Evolutionary conservation across 2,113 vertebrate species (phyloP), one percentile per base, ranked within the genome.

Genomic region (Cyanoramphus novaezelandiae): DNA sequence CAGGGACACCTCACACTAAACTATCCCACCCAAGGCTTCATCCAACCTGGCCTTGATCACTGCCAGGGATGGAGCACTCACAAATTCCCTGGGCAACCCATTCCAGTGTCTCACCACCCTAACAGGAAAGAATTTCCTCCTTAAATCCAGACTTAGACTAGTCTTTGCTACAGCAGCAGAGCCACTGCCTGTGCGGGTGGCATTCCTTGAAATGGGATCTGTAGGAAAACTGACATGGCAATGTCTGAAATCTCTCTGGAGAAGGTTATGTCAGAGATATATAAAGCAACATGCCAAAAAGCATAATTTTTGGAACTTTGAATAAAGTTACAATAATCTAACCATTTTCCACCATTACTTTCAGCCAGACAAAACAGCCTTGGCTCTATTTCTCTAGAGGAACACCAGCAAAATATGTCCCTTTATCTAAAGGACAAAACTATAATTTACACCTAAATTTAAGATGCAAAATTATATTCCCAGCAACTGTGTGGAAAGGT

Each of bases 121-220:
- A 39, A 39, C 39, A 39, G 39, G 39, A 39, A 39, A 39, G 10
- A 39, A 39, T 39, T 39, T 39, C 39, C 39, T 39, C 39, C 39
- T 10, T 39, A 39, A 39, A 39, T 50, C 15, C 39, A 82, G 16
- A 9, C 27, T 62, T 17, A 44, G 59, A 50, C 9, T 46, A 14
- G 39, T 39, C 8, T 57, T 37, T 65, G n/a, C 28, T 53, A 21
- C 17, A 83, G 28, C 41, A 31, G 43, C 24, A 39, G 37, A 94
- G 9, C 10, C 8, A 4, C 24, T 28, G 8, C 21, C 49, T n/a
- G 55, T 21, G 55, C 53, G 57, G 41, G 31, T 0, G 0, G 4
- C 31, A 39, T 53, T 78, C 24, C 65, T 37, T 24, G 63, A 43
- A 76, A 39, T 5, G 15, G 35, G 15, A 75, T 70, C 63, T 35